Evolutionary conservation across 2,113 vertebrate genomes (phyloP), one percentile per base, ranked within the genome.

Genomic region (Heteronetta atricapilla): DNA sequence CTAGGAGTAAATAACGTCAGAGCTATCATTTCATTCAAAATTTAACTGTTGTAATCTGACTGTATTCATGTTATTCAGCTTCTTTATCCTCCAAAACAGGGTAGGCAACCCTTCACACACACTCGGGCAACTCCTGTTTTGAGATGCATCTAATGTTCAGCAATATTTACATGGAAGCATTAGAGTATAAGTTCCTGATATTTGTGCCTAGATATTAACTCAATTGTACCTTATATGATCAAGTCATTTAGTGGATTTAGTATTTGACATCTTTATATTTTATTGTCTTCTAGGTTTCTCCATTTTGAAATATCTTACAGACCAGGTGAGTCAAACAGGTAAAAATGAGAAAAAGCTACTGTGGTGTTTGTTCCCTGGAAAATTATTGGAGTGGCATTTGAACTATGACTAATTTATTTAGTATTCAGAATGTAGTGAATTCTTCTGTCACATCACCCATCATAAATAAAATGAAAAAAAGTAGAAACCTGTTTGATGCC

Each of bases 331-430:
- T 53, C 66, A 82, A 74, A 74, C 88, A 84, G 69, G 23, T 48
- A 97, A 74, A 96, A 86, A 40, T 33, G 26, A 83, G 40, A 83
- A 77, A 83, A 86, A 82, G 42, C 25, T 46, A 21, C 36, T 53
- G 26, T 72, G 56, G 46, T 83, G 48, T 40, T 85, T 95, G 56
- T 90, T 96, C 31, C 6, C 84, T 93, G 87, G 69, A 95, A 97
- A 92, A 89, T 83, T 90, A 97, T 33, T 94, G 93, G 97, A 97
- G 94, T 95, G 90, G 93, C 94, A 70, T 83, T 97, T 89, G 42
- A 97, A 94, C 69, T 96, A 96, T 97, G 96, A 96, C 95, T 97
- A 97, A 97, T 98, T 97, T 97, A 98, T 97, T 97, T 94, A 95
- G 88, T 96, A 97, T 97, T 98, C 92, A 97, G 95, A 97, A 97